These are phyloP conservation scores for Morus bassanus DNA, from an alignment of 2,797 vertebrate genomes.

Conservation along the genomic window DNA sequence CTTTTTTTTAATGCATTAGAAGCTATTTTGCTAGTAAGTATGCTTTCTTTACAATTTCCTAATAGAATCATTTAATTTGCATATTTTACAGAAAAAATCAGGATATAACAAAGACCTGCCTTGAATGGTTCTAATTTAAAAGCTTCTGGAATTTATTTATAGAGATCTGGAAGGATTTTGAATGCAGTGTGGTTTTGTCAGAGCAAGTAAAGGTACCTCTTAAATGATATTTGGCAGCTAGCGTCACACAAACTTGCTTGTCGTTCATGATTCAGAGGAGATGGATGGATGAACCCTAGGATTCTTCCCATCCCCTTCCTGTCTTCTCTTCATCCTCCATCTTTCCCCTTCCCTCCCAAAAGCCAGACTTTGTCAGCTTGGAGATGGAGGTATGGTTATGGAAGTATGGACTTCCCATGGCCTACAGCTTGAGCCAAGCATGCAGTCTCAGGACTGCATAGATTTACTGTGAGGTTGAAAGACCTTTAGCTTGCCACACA, in stretches of 20 bases:
- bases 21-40: not conserved
- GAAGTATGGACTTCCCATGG: not conserved
- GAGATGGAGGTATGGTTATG: not conserved
- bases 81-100: conserved; percentile 26
- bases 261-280: not conserved
- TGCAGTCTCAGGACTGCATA: not conserved
- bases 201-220: conserved; percentile 29
- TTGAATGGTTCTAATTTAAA: conserved; percentile 51
- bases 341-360: not conserved
- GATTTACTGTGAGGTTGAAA: not conserved
- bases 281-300: not conserved
- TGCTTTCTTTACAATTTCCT: conserved; percentile 34
- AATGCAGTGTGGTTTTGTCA: conserved; percentile 28
- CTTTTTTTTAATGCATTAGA: not conserved
- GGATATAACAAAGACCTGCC: conserved; percentile 6
- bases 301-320: not conserved
- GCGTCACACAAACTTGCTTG: conserved; percentile 4
- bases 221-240: conserved; percentile 15
- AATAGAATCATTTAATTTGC: not conserved
- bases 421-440: not conserved
- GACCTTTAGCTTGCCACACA: not conserved
- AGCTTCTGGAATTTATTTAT: conserved; percentile 55
- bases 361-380: not conserved
- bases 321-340: not conserved
- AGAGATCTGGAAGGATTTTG: conserved; percentile 53